A percentile compares a stretch with the other conserved stretches of the same genome.
Evolutionary conservation across 2,888 invertebrate species (phyloP).

Genomic region (Drosophila mercatorum): DNA sequence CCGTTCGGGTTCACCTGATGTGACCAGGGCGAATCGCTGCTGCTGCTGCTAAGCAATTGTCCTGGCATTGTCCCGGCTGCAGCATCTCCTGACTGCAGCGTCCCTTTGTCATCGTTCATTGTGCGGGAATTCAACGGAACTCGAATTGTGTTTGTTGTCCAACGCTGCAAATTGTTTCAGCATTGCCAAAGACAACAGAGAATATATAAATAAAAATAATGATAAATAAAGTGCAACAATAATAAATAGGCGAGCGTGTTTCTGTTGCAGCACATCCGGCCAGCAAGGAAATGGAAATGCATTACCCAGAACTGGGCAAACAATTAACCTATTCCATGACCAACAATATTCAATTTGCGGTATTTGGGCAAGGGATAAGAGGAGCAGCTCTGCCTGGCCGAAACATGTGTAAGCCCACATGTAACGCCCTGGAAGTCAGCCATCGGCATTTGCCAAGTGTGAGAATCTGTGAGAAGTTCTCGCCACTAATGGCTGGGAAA

Average conservation of each 20-base stretch:
- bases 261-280: slow-evolving; percentile 57
- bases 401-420: slow-evolving; percentile 74
- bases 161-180: slow-evolving; percentile 56
- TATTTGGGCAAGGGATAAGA: slow-evolving; percentile 55
- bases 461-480: slow-evolving; percentile 64
- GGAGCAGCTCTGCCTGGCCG: slow-evolving; percentile 20
- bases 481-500: slow-evolving; percentile 52
- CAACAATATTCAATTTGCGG: slow-evolving; percentile 35
- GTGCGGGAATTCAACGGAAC: slow-evolving; percentile 58
- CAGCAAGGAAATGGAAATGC: slow-evolving; percentile 53
- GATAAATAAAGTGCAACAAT: slow-evolving; percentile 42
- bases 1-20: slow-evolving; percentile 58
- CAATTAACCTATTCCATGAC: slow-evolving; percentile 51
- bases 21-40: slow-evolving; percentile 45
- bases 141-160: slow-evolving; percentile 55
- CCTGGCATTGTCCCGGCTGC: slow-evolving; percentile 32
- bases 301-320: slow-evolving; percentile 32
- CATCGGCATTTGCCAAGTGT: slow-evolving; percentile 48
- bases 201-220: slow-evolving; percentile 24
- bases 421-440: slow-evolving; percentile 47
- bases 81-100: slow-evolving; percentile 41
- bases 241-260: slow-evolving; percentile 40
- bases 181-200: slow-evolving; percentile 24
- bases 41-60: slow-evolving; percentile 52
- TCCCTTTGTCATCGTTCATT: slow-evolving; percentile 47